Base-by-base conservation (phyloP, 1,140 invertebrate species). In the Ephestia elutella region DNA sequence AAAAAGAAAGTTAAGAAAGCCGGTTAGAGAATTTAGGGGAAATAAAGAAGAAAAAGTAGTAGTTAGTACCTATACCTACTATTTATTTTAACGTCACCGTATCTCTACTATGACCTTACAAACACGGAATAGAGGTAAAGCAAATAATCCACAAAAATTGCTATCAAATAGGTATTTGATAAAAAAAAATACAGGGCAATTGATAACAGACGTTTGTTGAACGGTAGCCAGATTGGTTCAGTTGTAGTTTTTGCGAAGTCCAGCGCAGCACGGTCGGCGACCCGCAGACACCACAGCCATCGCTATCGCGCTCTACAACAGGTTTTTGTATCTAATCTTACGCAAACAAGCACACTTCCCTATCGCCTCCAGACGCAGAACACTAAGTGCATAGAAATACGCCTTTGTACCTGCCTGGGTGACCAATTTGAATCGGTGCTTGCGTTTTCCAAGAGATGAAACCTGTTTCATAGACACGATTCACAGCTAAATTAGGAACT, bases 321-420 rank as follows among this genome's bases (percentile, higher is more conserved):
- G 63, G 65, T 74, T 78, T 75, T 68, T 70, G 69, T 70, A 70
- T 73, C 70, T 75, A 70, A 77, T 73, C 74, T 79, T 72, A 62
- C 64, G 64, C 75, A 78, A 77, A 75, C 71, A 72, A 66, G 63
- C 63, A 57, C 38, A 44, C 38, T 44, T 44, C 38, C 15, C 50
- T 49, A 56, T 38, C 32, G 38, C 38, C 18, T 20, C 30, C 32
- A 4, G 9, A 32, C 11, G 7, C n/a, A 15, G 15, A 44, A 38
- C 11, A 38, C 32, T 10, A 10, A 38, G 32, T 2, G 32, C 13
- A 38, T 11, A 38, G 13, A 38, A 3, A 15, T 7, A 44, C n/a
- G 10, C 0, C 38, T 9, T 38, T 28, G 8, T 28, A 28, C n/a
- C n/a, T n/a, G n/a, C n/a, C n/a, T 28, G 8, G 8, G 25, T 28